phyloP scores from a whole-genome alignment of 2,113 vertebrate genomes.

The Alligator mississippiensis region DNA sequence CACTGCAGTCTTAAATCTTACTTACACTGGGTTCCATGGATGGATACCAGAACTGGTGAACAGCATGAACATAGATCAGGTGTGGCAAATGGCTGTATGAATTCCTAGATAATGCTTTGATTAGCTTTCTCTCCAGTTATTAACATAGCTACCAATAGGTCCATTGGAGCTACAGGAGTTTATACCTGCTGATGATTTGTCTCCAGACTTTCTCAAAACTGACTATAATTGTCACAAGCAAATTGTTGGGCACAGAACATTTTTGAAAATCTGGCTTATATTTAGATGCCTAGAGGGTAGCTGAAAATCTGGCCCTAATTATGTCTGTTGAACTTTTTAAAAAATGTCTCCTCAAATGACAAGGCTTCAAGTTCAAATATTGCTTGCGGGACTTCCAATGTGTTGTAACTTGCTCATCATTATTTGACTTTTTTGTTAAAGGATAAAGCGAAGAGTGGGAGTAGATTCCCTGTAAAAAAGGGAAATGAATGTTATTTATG shows the following conservation, averaged over 20 bases:
- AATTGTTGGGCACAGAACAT: neutral
- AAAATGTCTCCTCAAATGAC: neutral
- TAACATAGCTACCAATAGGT: neutral
- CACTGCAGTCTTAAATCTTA: neutral
- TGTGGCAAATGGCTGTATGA: no score
- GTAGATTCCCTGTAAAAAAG: neutral
- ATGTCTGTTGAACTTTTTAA: accelerated
- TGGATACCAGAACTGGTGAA: neutral
- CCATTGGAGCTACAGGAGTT: neutral
- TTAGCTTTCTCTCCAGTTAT: no score
- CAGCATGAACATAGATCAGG: no score
- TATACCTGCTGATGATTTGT: neutral
- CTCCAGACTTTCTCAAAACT: neutral
- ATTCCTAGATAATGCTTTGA: no score
- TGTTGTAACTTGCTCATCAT: neutral
- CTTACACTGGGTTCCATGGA: neutral
- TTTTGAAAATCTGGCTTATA: neutral
- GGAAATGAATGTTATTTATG: neutral
- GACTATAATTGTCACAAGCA: neutral
- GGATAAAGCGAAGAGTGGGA: neutral
- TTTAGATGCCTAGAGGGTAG: neutral
- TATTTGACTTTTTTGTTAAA: neutral
- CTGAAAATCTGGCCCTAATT: neutral
- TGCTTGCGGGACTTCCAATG: neutral
- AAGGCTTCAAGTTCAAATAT: neutral